Percentiles rank a stretch among this genome's conserved stretches.
phyloP scores from a whole-genome alignment of 2,113 vertebrate species.

The Aegithalos caudatus region DNA sequence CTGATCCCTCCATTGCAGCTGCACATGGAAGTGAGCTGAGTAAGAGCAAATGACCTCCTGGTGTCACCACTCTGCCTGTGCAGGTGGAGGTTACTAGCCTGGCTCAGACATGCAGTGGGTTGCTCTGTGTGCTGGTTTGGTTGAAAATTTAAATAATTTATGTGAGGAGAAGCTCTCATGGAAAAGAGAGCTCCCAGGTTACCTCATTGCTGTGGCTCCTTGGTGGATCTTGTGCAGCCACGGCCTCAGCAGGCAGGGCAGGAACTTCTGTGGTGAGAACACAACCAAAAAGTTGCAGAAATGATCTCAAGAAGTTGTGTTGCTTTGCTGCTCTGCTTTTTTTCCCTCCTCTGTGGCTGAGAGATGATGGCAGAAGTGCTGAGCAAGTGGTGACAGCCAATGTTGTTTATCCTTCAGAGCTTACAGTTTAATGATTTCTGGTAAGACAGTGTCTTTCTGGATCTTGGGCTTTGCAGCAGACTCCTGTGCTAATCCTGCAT shows the following conservation, averaged over 20 bases:
- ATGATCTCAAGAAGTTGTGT: background rate
- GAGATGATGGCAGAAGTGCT: background rate
- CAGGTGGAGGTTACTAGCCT: background rate
- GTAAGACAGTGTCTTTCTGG: background rate
- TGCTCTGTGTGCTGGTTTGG: background rate
- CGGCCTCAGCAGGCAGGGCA: rapidly evolving
- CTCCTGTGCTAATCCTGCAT: background rate
- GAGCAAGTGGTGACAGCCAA: background rate
- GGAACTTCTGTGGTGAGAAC: background rate
- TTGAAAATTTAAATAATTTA: background rate
- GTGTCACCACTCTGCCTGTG: background rate
- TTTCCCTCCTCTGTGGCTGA: background rate
- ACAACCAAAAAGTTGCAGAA: background rate
- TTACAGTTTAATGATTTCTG: background rate
- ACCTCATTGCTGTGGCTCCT: background rate
- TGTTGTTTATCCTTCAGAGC: background rate
- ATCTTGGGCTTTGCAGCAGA: background rate
- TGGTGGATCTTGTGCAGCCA: background rate
- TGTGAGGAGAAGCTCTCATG: background rate
- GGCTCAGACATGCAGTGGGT: background rate
- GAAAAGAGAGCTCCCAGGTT: background rate
- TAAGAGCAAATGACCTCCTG: background rate
- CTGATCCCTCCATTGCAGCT: background rate
- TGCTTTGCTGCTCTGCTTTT: background rate
- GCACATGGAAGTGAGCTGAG: background rate